Base-by-base conservation (phyloP, 2,113 vertebrate species). In the Actenoides lindsayi region DNA sequence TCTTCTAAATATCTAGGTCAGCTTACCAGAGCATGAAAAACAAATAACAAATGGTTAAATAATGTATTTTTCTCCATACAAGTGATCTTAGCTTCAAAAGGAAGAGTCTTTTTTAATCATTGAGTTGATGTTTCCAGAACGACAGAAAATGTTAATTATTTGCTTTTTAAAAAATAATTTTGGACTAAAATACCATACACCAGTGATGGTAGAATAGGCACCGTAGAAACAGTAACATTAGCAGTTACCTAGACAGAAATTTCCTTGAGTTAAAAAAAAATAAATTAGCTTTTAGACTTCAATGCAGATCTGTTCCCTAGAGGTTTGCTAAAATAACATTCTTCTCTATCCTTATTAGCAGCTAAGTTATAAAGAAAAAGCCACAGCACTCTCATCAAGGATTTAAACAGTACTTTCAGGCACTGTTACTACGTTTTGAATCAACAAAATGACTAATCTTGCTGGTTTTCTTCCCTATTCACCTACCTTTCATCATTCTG, bases 1-100 rank as follows among this genome's bases (percentile, higher is more conserved):
- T 82, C 41, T 84, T 81, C n/a, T 91, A 48, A 74, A 41, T 79
- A 87, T 83, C 74, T 91, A 89, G 81, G 78, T 64, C 78, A 90
- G 27, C 28, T 91, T 93, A 63, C 27, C 62, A 87, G 62, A 67
- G 17, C 5, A 85, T 5, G 1, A 62, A 76, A 94, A 94, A 86
- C 41, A 94, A 95, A 68, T 23, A 68, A 50, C 12, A 92, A 94
- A 90, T 0, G 0, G 70, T 93, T 91, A 91, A 97, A 93, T 90
- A 93, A 93, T 76, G 30, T 33, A 79, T 91, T 93, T 25, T 85
- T 60, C 65, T 75, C 33, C 10, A 42, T 51, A 75, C 3, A 78
- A 82, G 23, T 41, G 12, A 84, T 85, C 35, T 68, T 70, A 54
- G 8, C 87, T 91, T 91, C 56, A 79, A 91, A 87, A 79, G 37